These are phyloP conservation scores for Trachelus tabidus DNA, from an alignment of 2,888 invertebrate genomes.

Conservation along the genomic window DNA sequence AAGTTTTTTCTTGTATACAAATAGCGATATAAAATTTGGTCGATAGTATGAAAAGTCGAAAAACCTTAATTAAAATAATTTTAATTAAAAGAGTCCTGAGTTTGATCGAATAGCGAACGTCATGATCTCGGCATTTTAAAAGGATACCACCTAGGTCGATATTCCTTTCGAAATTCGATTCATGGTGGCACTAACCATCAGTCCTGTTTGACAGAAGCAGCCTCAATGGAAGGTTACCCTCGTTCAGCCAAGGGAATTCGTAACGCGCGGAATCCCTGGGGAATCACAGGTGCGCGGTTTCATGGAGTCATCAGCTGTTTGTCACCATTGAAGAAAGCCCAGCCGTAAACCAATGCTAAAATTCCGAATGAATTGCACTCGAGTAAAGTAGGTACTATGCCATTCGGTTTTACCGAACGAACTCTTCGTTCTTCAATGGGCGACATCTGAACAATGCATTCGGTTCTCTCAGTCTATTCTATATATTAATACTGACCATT, in stretches of 20 bases:
- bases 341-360: background rate
- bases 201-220: background rate
- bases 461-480: background rate
- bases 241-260: background rate
- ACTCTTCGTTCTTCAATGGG: background rate
- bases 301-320: constrained; percentile 2
- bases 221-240: background rate
- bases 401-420: background rate
- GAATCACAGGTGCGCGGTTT: background rate
- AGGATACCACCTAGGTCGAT: background rate
- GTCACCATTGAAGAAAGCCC: constrained; percentile 1
- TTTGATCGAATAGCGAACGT: background rate
- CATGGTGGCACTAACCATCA: background rate
- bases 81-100: no score
- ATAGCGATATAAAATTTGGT: no score
- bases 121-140: background rate
- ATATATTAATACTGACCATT: background rate
- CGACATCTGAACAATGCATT: background rate
- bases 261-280: background rate
- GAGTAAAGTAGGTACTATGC: background rate
- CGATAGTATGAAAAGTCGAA: no score
- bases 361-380: background rate
- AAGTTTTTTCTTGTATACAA: no score
- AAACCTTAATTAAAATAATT: no score
- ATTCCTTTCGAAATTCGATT: background rate